Evolutionary conservation across 2,797 vertebrate genomes (phyloP).

Genomic region (Clarias platycephalus): DNA sequence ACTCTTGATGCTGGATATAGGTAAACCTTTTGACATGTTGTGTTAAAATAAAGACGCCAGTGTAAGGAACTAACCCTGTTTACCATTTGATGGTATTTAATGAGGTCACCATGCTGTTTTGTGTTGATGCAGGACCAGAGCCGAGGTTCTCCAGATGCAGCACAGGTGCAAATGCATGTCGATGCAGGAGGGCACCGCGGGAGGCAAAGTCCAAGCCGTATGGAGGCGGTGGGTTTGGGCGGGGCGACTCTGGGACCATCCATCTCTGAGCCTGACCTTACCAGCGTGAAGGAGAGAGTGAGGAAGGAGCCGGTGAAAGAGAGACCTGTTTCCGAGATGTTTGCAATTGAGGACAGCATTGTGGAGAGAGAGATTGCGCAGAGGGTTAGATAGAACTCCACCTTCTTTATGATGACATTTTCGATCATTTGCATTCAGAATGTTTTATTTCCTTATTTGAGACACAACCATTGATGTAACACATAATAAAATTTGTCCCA

Average conservation of each 20-base stretch:
- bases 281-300: constrained; percentile 92
- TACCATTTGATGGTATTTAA: background rate
- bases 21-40: background rate
- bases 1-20: constrained; percentile 20
- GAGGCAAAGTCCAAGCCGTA: constrained; percentile 63
- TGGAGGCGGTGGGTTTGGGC: constrained; percentile 70
- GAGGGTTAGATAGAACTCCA: constrained; percentile 73
- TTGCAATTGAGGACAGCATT: constrained; percentile 94
- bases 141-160: constrained; percentile 54
- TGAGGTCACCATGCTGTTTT: constrained; percentile 48
- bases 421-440: background rate
- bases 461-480: constrained; percentile 18
- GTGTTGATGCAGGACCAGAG: constrained; percentile 56
- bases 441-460: background rate
- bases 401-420: background rate
- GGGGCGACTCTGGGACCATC: constrained; percentile 87
- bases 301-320: constrained; percentile 94
- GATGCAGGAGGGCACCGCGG: constrained; percentile 69
- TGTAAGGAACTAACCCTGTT: no score
- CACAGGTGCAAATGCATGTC: background rate
- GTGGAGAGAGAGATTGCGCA: constrained; percentile 94
- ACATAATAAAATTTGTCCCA: no score
- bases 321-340: constrained; percentile 96
- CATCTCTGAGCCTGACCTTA: constrained; percentile 94
- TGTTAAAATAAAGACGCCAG: background rate